Base-by-base conservation (phyloP, 2,888 invertebrate species). In the Choristoneura rosaceana region DNA sequence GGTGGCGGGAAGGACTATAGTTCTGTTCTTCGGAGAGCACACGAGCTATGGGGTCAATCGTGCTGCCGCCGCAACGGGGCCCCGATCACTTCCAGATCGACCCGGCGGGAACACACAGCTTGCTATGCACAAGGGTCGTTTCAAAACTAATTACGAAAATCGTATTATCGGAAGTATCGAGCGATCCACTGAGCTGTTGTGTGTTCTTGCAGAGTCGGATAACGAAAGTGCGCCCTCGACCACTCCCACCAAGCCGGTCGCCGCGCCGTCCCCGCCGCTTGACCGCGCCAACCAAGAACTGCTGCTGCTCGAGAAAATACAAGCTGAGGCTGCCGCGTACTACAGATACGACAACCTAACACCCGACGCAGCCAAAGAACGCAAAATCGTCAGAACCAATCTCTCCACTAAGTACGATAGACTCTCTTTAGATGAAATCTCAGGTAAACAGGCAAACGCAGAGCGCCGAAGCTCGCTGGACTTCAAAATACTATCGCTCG, bases 171-270 rank as follows among this genome's bases (percentile, higher is more conserved):
- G 12, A 55, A 25, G 10, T 75, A 76, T 76, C 64, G 78, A 74
- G 45, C 79, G 82, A 59, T 78, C 80, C 82, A 87, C 82, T 90
- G 87, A 90, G 86, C 86, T 88, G 83, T 84, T 80, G 90, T 95
- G 95, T 96, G 95, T 96, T 96, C 95, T 96, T 96, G 95, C 96
- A 97, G 97, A 97, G 92, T 96, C 97, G 83, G 96, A 97, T 95
- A 96, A 95, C 89, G 97, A 97, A 94, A 96, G 96, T 87, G 95
- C 94, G 79, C 95, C 96, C 38, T 95, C 96, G 47, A 92, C 93
- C 71, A 95, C 95, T 77, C 96, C 96, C 74, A 92, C 91, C 75
- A 94, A 95, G 78, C 82, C 84, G 75, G 17, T 33, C 65, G 84
- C 85, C 76, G 91, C 93, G 73, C 95, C 95, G 64, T 79, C 80